Evolutionary conservation across 1,140 invertebrate genomes (phyloP).

Genomic region (Pseudomyrmex gracilis): DNA sequence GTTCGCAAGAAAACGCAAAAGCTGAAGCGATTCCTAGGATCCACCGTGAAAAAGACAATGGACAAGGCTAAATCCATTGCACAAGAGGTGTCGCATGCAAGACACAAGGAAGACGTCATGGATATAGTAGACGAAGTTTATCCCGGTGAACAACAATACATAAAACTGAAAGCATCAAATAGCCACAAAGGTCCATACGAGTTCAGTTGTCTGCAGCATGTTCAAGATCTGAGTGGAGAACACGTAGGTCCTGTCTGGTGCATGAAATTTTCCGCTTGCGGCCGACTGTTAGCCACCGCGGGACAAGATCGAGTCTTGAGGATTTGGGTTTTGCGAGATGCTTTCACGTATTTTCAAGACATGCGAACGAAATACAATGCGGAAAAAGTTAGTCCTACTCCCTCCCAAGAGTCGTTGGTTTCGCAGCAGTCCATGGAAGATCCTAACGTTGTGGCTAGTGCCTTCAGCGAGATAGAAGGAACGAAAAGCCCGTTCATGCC

Average conservation of each 20-base stretch:
- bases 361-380: slow-evolving; percentile 97
- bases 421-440: slow-evolving; percentile 91
- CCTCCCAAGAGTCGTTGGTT: slow-evolving; percentile 94
- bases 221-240: slow-evolving; percentile 92
- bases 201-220: slow-evolving; percentile 92
- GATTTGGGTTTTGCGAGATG: slow-evolving; percentile 97
- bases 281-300: slow-evolving; percentile 96
- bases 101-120: slow-evolving; percentile 94
- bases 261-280: slow-evolving; percentile 99
- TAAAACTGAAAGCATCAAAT: slow-evolving; percentile 96
- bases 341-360: slow-evolving; percentile 96
- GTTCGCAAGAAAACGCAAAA: slow-evolving; percentile 86
- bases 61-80: slow-evolving; percentile 96
- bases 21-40: slow-evolving; percentile 94
- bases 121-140: slow-evolving; percentile 93
- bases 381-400: slow-evolving; percentile 94
- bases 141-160: slow-evolving; percentile 91
- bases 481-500: slow-evolving; percentile 93
- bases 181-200: slow-evolving; percentile 98
- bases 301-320: slow-evolving; percentile 97
- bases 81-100: slow-evolving; percentile 93
- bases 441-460: slow-evolving; percentile 86
- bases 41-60: slow-evolving; percentile 94
- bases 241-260: slow-evolving; percentile 98
- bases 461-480: slow-evolving; percentile 81